A percentile compares a stretch with the other conserved stretches of the same genome.
phyloP scores from a whole-genome alignment of 2,888 invertebrate species.

The Diaperis boleti region DNA sequence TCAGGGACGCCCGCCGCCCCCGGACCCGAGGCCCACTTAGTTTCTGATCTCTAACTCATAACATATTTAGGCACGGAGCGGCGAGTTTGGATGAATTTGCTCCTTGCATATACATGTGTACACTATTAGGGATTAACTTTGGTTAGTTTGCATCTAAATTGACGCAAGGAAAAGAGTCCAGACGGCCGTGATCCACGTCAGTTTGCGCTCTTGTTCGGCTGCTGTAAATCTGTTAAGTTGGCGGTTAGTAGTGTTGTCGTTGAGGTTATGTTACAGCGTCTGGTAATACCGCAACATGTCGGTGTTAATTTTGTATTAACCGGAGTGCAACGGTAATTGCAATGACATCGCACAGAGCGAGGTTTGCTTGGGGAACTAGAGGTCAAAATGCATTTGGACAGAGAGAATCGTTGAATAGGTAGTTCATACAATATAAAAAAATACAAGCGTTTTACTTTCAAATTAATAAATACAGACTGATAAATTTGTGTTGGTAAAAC shows the following conservation, averaged over 20 bases:
- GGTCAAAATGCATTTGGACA: too few relatives aligned
- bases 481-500: too few relatives aligned
- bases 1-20: slow-evolving; percentile 38
- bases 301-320: neutral
- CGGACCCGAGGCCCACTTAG: slow-evolving; percentile 48
- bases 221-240: neutral
- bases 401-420: too few relatives aligned
- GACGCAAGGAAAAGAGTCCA: slow-evolving; percentile 32
- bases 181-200: too few relatives aligned
- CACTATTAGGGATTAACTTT: slow-evolving; percentile 44
- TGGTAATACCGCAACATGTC: neutral
- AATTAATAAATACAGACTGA: too few relatives aligned
- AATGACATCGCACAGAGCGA: too few relatives aligned
- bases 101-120: slow-evolving; percentile 40
- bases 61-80: slow-evolving; percentile 54
- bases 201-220: too few relatives aligned
- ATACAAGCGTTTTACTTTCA: too few relatives aligned
- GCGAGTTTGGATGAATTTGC: slow-evolving; percentile 39
- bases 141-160: slow-evolving; percentile 50
- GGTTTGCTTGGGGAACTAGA: too few relatives aligned
- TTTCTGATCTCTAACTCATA: slow-evolving; percentile 61
- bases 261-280: neutral
- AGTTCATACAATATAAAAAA: too few relatives aligned
- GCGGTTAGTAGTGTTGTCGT: neutral
- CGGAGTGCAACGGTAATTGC: neutral